Evolutionary conservation across 2,888 invertebrate genomes (phyloP), one percentile per base, ranked within the genome.

Genomic region (Lymantria monacha): DNA sequence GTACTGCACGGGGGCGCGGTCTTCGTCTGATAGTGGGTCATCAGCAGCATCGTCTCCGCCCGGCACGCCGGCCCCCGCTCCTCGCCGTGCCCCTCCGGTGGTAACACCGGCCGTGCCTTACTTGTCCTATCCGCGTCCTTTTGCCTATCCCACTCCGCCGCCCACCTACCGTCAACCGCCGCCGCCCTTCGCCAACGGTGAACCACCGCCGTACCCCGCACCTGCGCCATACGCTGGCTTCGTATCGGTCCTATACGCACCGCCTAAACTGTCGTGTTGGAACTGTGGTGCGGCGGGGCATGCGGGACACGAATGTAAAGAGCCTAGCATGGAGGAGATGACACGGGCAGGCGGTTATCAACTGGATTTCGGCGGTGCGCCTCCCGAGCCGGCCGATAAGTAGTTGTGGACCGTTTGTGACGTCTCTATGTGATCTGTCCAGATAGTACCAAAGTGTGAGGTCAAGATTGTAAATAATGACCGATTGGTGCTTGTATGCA

Each of bases 271-370:
- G 49, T 96, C 96, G 42, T 98, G 98, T 87, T 98, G 96, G 91
- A 98, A 98, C 83, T 98, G 98, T 88, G 98, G 98, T 55, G 95
- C 95, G 48, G 93, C 94, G 50, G 95, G 94, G 47, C 98, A 98
- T 83, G 92, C 93, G 46, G 97, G 97, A 22, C 92, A 94, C 69
- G 98, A 98, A 68, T 98, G 98, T 83, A 95, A 95, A 76, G 97
- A 97, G 80, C 95, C 95, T 60, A 97, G 97, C 51, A 97, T 98
- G 94, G 98, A 98, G 83, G 97, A 97, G 85, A 96, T 97, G 87
- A 96, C 97, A 40, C 93, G 95, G 68, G 93, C 94, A 61, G 94
- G 94, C 61, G 93, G 93, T 57, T 95, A 94, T 74, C 94, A 93
- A 81, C 84, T 95, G 55, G 95, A 95, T 82, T 95, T 93, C 79